phyloP scores from a whole-genome alignment of 2,113 vertebrate species.

The Uria lomvia region DNA sequence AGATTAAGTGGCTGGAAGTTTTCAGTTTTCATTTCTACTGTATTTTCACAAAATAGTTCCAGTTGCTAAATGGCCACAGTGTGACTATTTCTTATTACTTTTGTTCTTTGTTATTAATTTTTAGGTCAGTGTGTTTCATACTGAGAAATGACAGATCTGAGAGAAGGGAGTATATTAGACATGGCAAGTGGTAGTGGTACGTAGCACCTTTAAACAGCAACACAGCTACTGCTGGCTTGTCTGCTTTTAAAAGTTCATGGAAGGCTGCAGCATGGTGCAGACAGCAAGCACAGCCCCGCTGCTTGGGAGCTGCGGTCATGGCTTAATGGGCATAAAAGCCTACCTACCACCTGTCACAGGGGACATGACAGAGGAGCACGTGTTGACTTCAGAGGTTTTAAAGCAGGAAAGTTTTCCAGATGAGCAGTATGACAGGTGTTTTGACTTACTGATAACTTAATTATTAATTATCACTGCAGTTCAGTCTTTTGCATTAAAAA shows the following conservation, averaged over 20 bases:
- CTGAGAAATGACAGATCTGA: background rate
- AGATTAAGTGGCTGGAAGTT: background rate
- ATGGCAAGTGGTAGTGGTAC: background rate
- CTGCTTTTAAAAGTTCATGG: background rate
- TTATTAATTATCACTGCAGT: background rate
- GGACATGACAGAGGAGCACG: background rate
- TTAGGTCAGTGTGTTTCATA: rapidly evolving
- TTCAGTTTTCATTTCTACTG: background rate
- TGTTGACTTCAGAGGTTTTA: rapidly evolving
- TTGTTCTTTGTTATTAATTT: background rate
- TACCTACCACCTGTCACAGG: background rate
- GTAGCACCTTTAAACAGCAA: background rate
- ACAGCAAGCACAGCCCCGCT: background rate
- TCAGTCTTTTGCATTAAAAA: background rate
- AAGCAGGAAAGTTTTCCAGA: background rate
- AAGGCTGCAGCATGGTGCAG: background rate
- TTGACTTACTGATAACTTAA: background rate
- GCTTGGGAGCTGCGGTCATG: background rate
- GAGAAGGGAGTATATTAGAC: rapidly evolving
- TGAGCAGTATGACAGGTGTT: background rate
- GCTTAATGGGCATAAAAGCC: background rate
- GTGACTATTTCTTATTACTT: background rate
- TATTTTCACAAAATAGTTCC: background rate
- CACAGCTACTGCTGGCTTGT: background rate
- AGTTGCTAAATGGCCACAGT: background rate